These are phyloP conservation scores for Bibio marci DNA, from an alignment of 2,888 invertebrate species.

Conservation along the genomic window DNA sequence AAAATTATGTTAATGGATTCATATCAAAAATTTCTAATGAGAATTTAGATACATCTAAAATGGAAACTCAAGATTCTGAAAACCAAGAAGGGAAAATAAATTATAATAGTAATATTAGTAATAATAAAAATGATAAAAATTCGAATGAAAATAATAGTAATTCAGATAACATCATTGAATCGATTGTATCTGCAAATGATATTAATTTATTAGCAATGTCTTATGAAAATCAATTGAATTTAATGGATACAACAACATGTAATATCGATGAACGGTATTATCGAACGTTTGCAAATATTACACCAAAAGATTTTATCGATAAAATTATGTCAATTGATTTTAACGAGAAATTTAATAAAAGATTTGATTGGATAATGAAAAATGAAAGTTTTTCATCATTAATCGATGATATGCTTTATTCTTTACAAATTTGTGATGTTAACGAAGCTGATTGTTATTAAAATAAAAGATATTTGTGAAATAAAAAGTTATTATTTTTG, in stretches of 20 bases:
- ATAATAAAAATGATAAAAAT: not conserved
- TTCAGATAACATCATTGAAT: constrained; percentile 41
- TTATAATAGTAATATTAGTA: too few species aligned
- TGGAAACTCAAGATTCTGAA: too few species aligned
- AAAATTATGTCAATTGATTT: constrained; percentile 40
- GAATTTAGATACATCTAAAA: constrained; percentile 7
- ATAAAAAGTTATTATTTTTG: too few species aligned
- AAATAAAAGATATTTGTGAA: too few species aligned
- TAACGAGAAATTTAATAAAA: constrained; percentile 38
- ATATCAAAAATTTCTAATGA: not conserved
- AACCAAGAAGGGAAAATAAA: too few species aligned
- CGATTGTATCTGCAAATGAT: constrained; percentile 44
- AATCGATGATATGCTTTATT: constrained; percentile 53
- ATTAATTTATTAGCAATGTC: constrained; percentile 41
- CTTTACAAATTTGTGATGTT: constrained; percentile 36
- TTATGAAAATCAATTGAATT: constrained; percentile 35
- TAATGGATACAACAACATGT: constrained; percentile 11
- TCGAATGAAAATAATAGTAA: constrained; percentile 18
- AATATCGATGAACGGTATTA: constrained; percentile 22
- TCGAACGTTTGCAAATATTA: constrained; percentile 25
- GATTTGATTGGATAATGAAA: constrained; percentile 46
- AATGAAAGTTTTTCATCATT: constrained; percentile 51
- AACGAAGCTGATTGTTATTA: constrained; percentile 58
- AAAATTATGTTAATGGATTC: not conserved
- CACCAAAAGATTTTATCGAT: constrained; percentile 41